These are phyloP conservation scores for Tragelaphus buxtoni DNA, from an alignment of 2,113 vertebrate genomes.

Conservation along the genomic window DNA sequence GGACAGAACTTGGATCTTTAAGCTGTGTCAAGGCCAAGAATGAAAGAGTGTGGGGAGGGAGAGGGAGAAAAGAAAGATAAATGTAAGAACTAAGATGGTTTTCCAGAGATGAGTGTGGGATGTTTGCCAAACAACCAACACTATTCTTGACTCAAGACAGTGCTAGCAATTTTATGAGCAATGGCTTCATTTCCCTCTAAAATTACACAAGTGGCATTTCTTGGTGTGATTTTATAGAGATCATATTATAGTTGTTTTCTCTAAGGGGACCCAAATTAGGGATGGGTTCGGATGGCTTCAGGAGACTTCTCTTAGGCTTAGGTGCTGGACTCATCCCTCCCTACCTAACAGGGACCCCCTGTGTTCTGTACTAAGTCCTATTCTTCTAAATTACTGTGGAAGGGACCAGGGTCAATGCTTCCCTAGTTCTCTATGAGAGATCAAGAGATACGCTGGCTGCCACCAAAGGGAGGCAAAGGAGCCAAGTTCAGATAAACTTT, in stretches of 20 bases:
- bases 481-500: conserved; percentile 78
- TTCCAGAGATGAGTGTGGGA: not conserved
- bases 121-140: conserved; percentile 20
- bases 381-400: not conserved
- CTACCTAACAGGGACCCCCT: not conserved
- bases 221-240: conserved; percentile 45
- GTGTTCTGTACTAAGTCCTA: not conserved
- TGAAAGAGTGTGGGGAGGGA: not conserved
- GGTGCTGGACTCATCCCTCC: not conserved
- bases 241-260: conserved; percentile 20
- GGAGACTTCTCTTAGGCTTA: not conserved
- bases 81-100: not conserved
- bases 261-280: conserved; percentile 32
- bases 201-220: conserved; percentile 54
- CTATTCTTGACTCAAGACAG: conserved; percentile 32
- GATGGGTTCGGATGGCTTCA: not conserved
- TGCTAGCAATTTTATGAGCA: conserved; percentile 55
- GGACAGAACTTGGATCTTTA: conserved; percentile 9
- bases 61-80: not conserved
- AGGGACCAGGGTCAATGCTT: not conserved
- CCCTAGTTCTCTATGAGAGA: not conserved
- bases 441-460: not conserved
- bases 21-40: not conserved
- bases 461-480: not conserved
- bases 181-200: conserved; percentile 65